Conservation (phyloP, 1,140 invertebrate species). For the Drosophila guanche region DNA sequence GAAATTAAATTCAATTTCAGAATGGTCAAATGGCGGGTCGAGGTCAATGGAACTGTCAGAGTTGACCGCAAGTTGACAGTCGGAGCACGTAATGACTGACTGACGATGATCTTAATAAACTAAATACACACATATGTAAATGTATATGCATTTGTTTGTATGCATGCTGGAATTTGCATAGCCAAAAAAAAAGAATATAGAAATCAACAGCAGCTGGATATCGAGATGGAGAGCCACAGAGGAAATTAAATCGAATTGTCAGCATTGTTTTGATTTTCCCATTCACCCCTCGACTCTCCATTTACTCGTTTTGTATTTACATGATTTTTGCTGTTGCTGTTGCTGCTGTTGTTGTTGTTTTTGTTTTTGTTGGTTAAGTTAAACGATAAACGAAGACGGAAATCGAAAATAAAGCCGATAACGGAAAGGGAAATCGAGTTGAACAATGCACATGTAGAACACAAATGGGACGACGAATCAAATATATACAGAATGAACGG, state of each 20-base stretch:
- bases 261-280: constrained; percentile 20
- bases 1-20: constrained; percentile 13
- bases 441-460: constrained; percentile 68
- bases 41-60: constrained; percentile 20
- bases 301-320: constrained; percentile 49
- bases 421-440: constrained; percentile 25
- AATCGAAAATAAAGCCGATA: constrained; percentile 10
- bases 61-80: neutral
- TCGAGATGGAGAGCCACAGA: constrained; percentile 14
- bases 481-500: constrained; percentile 39
- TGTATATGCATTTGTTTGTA: too few relatives aligned
- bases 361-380: too few relatives aligned
- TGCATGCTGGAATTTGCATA: constrained; percentile 4
- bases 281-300: neutral
- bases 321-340: constrained; percentile 16
- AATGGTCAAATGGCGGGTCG: neutral
- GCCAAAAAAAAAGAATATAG: constrained; percentile 17
- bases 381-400: too few relatives aligned
- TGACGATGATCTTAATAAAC: constrained; percentile 36
- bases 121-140: neutral
- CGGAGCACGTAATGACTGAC: neutral
- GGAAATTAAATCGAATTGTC: constrained; percentile 6
- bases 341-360: too few relatives aligned
- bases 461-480: constrained; percentile 59
- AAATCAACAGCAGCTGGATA: constrained; percentile 3